These are phyloP conservation scores for Onychostruthus taczanowskii DNA, from an alignment of 2,113 vertebrate genomes.

Conservation along the genomic window DNA sequence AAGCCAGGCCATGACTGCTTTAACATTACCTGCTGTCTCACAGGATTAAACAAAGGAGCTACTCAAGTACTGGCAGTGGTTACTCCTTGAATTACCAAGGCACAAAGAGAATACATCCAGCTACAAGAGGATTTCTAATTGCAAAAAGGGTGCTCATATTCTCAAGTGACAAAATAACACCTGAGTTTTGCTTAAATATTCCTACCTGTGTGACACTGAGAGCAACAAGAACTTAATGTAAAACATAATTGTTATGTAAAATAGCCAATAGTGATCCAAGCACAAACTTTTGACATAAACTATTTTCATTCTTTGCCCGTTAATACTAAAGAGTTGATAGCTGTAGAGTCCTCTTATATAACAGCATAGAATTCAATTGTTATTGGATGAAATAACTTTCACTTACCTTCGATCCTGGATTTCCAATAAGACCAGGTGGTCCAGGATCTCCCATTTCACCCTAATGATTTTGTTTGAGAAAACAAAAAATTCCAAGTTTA, in stretches of 20 bases:
- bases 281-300: neutral
- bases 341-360: neutral
- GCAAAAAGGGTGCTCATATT: neutral
- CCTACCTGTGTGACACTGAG: neutral
- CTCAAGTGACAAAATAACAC: neutral
- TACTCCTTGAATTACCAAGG: neutral
- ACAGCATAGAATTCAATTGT: neutral
- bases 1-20: neutral
- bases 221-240: neutral
- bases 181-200: neutral
- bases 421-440: constrained; percentile 79
- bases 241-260: neutral
- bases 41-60: neutral
- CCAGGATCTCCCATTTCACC: constrained; percentile 82
- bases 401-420: constrained; percentile 82
- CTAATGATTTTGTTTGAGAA: constrained; percentile 40
- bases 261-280: neutral
- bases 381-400: neutral
- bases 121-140: neutral
- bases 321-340: neutral
- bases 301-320: neutral
- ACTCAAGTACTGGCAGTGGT: neutral
- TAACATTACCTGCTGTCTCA: neutral
- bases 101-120: neutral
- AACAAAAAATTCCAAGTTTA: neutral